Base-by-base conservation (phyloP, 2,797 vertebrate species). In the Buphagus erythrorhynchus region DNA sequence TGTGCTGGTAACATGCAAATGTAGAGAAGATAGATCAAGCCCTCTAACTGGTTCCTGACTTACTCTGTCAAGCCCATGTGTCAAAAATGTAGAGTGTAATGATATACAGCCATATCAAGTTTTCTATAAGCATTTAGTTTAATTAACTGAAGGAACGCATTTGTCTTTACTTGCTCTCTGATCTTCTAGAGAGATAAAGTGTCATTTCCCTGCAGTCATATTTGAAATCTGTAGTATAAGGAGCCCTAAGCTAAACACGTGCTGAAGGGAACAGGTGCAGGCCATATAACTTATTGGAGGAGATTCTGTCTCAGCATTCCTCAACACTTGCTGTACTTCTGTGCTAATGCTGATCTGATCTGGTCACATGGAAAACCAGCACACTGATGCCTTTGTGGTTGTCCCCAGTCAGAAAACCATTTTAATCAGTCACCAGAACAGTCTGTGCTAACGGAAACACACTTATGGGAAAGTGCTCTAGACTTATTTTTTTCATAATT, bases 81-180 rank as follows among this genome's bases (percentile, higher is more conserved):
- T 68, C 52, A 82, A 67, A 76, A 93, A 85, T 19, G 31, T 26
- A 48, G 2, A 31, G 16, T 12, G 7, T 3, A 79, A 74, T 33
- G 63, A 89, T 33, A 77, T 24, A 63, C 9, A 67, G 61, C 19
- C 29, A 16, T 16, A 71, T 19, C 36, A 38, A 59, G 26, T 48
- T 59, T 84, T 45, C 77, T 51, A 6, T 22, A 80, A 84, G 76
- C 46, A 54, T 46, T 76, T 71, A 0, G 3, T 85, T 92, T 63
- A 85, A 93, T 92, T 88, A 95, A 71, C 49, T 88, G 48, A 65
- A 90, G 26, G 40, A 94, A 66, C 25, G 40, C 11, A 46, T 91
- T 88, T 90, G 76, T 54, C 76, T 88, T 67, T 59, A 92, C 77
- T 78, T 61, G 66, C 55, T 88, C 54, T 88, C 51, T 84, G 55